phyloP scores from a whole-genome alignment of 2,797 vertebrate species.

The Mycteria americana region DNA sequence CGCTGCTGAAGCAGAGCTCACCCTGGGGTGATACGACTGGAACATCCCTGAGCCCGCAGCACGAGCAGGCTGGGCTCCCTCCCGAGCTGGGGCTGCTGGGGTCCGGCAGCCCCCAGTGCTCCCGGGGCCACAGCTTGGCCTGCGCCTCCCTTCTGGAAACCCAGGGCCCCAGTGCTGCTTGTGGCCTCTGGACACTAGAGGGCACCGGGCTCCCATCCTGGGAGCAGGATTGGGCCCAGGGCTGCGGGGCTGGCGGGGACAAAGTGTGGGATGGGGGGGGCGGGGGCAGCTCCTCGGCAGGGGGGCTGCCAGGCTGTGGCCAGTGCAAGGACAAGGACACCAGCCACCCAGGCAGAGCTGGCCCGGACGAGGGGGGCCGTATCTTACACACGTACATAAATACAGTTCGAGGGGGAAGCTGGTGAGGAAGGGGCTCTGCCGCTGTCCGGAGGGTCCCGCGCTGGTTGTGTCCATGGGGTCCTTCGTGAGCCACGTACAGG shows the following conservation, averaged over 20 bases:
- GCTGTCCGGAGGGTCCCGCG: accelerated
- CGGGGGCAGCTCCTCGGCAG: accelerated
- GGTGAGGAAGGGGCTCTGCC: not conserved
- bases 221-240: not conserved
- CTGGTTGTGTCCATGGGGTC: accelerated
- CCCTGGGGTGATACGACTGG: accelerated
- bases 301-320: not conserved
- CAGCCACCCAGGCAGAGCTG: not conserved
- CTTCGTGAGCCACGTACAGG: accelerated
- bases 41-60: not conserved
- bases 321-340: not conserved
- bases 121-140: not conserved
- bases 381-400: constrained; percentile 59
- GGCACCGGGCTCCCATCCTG: not conserved
- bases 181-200: not conserved
- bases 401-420: not conserved
- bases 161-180: accelerated
- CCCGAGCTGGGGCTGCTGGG: not conserved
- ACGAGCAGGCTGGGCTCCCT: not conserved
- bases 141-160: accelerated
- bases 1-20: not conserved
- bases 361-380: not conserved
- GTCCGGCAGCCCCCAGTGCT: accelerated
- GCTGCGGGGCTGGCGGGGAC: not conserved
- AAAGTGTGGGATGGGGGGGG: not conserved